Conservation (phyloP, 2,113 vertebrate genomes). For the Stercorarius parasiticus region DNA sequence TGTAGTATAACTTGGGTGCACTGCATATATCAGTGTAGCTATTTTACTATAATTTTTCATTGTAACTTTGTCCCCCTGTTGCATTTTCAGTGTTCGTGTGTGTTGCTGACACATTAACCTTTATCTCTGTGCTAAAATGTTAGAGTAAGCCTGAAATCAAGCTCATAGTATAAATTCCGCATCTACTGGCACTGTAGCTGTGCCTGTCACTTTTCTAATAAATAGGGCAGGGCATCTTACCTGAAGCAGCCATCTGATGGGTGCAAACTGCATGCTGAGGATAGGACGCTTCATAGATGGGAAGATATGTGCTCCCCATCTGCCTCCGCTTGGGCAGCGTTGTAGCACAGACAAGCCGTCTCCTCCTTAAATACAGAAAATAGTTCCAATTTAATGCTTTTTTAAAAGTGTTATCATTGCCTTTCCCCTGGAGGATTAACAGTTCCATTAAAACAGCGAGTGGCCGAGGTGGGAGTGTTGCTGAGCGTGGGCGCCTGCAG, state of each 20-base stretch:
- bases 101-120: neutral
- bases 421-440: neutral
- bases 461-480: neutral
- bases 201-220: neutral
- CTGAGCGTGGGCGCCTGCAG: no score
- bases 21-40: neutral
- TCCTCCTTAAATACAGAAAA: neutral
- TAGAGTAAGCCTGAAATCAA: neutral
- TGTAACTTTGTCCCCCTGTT: neutral
- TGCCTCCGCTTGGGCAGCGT: neutral
- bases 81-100: neutral
- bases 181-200: rapidly evolving
- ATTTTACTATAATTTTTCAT: neutral
- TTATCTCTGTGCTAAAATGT: neutral
- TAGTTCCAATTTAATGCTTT: neutral
- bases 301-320: neutral
- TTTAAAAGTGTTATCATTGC: neutral
- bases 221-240: neutral
- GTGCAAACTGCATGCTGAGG: neutral
- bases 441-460: neutral
- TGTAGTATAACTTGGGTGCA: neutral
- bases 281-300: neutral
- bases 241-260: neutral
- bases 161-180: neutral
- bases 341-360: neutral